Percentiles rank a stretch among this genome's conserved stretches.
Conservation (phyloP, 2,888 invertebrate species). For the Cacoxenus indagator region DNA sequence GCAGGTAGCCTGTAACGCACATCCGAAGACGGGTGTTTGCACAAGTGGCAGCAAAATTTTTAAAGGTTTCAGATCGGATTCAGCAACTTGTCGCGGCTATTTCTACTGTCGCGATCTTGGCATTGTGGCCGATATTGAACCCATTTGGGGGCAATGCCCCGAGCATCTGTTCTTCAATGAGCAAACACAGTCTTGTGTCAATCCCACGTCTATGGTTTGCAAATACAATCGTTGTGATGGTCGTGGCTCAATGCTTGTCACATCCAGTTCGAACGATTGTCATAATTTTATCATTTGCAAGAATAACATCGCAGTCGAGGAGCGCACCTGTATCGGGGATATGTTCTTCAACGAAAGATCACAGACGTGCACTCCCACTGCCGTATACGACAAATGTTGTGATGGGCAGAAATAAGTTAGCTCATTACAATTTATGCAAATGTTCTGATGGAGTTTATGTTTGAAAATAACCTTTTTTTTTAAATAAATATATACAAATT, state of each 20-base stretch:
- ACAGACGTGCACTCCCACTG: constrained; percentile 45
- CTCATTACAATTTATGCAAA: too few species aligned
- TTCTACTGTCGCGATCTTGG: constrained; percentile 48
- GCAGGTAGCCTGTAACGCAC: constrained; percentile 46
- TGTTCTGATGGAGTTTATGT: too few species aligned
- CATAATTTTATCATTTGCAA: constrained; percentile 55
- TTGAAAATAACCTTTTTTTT: too few species aligned
- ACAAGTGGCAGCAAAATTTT: not conserved
- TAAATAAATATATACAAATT: too few species aligned
- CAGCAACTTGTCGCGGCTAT: constrained; percentile 61
- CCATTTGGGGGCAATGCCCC: constrained; percentile 57
- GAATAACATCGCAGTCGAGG: constrained; percentile 36
- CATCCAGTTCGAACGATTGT: constrained; percentile 53
- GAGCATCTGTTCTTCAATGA: constrained; percentile 54
- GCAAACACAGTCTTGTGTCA: constrained; percentile 36
- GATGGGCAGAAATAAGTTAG: constrained; percentile 36
- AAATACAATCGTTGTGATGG: constrained; percentile 63
- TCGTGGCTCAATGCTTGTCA: constrained; percentile 52
- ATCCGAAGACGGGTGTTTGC: constrained; percentile 49
- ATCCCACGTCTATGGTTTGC: constrained; percentile 49
- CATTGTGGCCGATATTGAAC: constrained; percentile 47
- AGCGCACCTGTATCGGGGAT: constrained; percentile 48
- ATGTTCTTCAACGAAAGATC: constrained; percentile 59
- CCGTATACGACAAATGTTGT: constrained; percentile 54
- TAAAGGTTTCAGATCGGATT: constrained; percentile 39